Base-by-base conservation (phyloP, 53 echinoderm and acorn worm genomes). In the Arbacia lixula region DNA sequence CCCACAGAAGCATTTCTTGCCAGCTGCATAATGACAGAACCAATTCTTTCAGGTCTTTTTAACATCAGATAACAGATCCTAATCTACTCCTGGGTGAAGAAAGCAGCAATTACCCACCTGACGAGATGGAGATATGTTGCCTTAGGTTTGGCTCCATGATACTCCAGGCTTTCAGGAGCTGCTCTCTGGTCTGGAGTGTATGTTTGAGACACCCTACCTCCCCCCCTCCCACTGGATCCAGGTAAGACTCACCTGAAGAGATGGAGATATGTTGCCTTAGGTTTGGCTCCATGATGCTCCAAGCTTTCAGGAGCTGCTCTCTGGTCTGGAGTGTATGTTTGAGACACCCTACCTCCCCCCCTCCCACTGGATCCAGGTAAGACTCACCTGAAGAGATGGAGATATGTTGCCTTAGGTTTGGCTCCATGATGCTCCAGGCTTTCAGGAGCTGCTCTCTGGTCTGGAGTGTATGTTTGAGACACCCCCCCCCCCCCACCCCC, bases 161-260 rank as follows among this genome's bases (percentile, higher is more conserved):
- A 60, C 28, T 60, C 61, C 21, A 60, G 61, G 21, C 9, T 60
- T 9, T 60, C 28, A 11, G 61, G 10, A 60, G 61, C 61, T 60
- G 61, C 9, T 27, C 21, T n/a, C 9, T 22, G 61, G n/a, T 46
- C 8, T 46, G n/a, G n/a, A n/a, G n/a, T n/a, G n/a, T n/a, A n/a
- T n/a, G n/a, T n/a, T n/a, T n/a, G n/a, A n/a, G n/a, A n/a, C n/a
- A n/a, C n/a, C n/a, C n/a, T n/a, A n/a, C n/a, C n/a, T n/a, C n/a
- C n/a, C n/a, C n/a, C n/a, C n/a, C n/a, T n/a, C n/a, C n/a, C n/a
- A n/a, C n/a, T n/a, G n/a, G n/a, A n/a, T n/a, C n/a, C n/a, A n/a
- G n/a, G n/a, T n/a, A n/a, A n/a, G n/a, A n/a, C 40, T 41, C 86
- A 97, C 98, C 98, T 97, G 72, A 97, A 97, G 6, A 97, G 83